Base-by-base conservation (phyloP, 64 coral and sea anemone species). In the Actinia tenebrosa region DNA sequence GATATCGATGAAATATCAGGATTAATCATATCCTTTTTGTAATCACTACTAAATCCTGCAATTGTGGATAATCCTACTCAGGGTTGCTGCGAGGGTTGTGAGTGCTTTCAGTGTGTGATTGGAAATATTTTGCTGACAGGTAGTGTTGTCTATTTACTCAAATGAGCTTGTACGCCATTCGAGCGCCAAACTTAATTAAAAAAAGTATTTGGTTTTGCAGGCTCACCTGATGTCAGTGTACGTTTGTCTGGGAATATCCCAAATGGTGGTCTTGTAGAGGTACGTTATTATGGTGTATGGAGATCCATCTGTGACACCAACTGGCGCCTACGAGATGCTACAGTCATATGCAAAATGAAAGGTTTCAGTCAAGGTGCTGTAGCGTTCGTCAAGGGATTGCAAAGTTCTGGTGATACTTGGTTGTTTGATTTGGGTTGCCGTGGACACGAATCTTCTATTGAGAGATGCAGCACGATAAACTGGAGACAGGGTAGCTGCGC, bases 241-340 rank as follows among this genome's bases (percentile, higher is more conserved):
- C 77, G 77, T 47, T 27, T 79, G 14, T 26, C 16, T 79, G 77
- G 13, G 4, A 42, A 17, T 17, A 10, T 20, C 45, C 27, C 77
- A 1, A 17, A 79, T 42, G 27, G 16, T 44, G 77, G 77, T 44
- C 77, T 7, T 10, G 30, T 79, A 47, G 77, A 79, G 45, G 45
- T 79, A 6, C 77, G 77, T 44, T 79, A 79, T 79, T 79, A 79
- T 45, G 77, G 77, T 20, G 14, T 19, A 11, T 79, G 77, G 77
- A 79, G 10, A 11, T 58, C 56, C 56, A 16, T 58, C 7, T 58
- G 56, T 58, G 56, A 58, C 56, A 58, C 56, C 2, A 58, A 58
- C 56, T 58, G 56, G 56, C 6, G 10, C 56, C 7, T 64, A 5
- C 17, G 7, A 64, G 62, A 22, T 64, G 62, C 62, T 64, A 0